Evolutionary conservation across 2,888 invertebrate species (phyloP).

Genomic region (Blastobasis adustella): DNA sequence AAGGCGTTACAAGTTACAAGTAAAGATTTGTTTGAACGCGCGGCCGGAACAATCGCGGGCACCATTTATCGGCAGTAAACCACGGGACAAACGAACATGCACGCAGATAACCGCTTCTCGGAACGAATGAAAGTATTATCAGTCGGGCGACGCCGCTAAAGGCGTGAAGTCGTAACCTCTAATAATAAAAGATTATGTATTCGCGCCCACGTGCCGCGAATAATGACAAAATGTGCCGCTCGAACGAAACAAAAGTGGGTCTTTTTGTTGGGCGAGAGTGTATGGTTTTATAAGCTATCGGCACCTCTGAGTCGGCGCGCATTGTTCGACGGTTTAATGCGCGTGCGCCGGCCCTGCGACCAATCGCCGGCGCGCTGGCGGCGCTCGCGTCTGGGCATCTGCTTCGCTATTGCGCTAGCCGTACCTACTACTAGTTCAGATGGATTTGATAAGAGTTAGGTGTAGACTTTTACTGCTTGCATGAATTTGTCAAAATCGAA

Average conservation of each 20-base stretch:
- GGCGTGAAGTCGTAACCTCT: constrained; percentile 67
- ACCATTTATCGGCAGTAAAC: constrained; percentile 22
- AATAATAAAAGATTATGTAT: constrained; percentile 72
- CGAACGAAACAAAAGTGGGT: constrained; percentile 58
- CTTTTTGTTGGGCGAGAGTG: constrained; percentile 42
- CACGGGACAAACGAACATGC: constrained; percentile 19
- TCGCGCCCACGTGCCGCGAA: constrained; percentile 67
- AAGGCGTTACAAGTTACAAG: too few relatives aligned
- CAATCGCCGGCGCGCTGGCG: not conserved
- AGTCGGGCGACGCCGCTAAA: constrained; percentile 52
- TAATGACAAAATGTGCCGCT: constrained; percentile 61
- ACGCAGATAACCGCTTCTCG: constrained; percentile 55
- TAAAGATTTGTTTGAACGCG: too few relatives aligned
- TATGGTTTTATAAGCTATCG: constrained; percentile 52
- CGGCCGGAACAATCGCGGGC: not conserved
- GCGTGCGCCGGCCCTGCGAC: not conserved
- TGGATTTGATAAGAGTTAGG: not conserved
- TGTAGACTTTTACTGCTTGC: too few relatives aligned
- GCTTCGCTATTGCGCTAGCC: constrained; percentile 7
- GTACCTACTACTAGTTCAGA: not conserved
- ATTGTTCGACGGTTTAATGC: constrained; percentile 24
- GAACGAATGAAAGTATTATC: constrained; percentile 69
- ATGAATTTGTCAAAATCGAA: too few relatives aligned
- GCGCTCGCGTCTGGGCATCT: not conserved
- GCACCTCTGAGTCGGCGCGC: constrained; percentile 37